Conservation (phyloP, 2,113 vertebrate genomes). For the Aplodontia rufa region DNA sequence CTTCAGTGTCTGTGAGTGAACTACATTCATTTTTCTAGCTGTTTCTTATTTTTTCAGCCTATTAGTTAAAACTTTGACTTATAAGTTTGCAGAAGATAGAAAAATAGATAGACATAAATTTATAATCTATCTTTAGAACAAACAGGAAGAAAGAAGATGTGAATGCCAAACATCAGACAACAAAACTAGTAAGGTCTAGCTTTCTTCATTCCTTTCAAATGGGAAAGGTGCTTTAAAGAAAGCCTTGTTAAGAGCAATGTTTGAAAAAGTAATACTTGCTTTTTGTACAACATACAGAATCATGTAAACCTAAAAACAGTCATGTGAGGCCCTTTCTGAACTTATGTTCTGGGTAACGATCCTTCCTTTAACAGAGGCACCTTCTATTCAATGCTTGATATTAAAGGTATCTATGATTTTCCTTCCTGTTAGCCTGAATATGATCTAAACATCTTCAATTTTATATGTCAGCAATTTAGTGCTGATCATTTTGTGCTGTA, state of each 20-base stretch:
- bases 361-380: not conserved
- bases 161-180: not conserved
- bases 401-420: not conserved
- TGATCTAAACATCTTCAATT: not conserved
- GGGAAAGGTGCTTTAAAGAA: not conserved
- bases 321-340: not conserved
- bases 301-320: not conserved
- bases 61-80: slow-evolving; percentile 8
- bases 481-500: not conserved
- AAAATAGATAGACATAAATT: not conserved
- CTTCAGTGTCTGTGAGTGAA: not conserved
- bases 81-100: not conserved
- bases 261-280: not conserved
- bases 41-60: not conserved
- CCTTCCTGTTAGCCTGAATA: not conserved
- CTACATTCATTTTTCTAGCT: not conserved
- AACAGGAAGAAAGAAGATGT: not conserved
- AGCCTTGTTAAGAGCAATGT: not conserved
- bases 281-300: not conserved
- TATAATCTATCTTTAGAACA: not conserved
- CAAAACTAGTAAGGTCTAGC: not conserved
- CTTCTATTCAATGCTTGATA: not conserved
- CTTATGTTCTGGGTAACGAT: not conserved
- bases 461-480: not conserved
- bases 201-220: not conserved